Evolutionary conservation across 2,797 vertebrate species (phyloP).

Genomic region (Rhinogobio ventralis): DNA sequence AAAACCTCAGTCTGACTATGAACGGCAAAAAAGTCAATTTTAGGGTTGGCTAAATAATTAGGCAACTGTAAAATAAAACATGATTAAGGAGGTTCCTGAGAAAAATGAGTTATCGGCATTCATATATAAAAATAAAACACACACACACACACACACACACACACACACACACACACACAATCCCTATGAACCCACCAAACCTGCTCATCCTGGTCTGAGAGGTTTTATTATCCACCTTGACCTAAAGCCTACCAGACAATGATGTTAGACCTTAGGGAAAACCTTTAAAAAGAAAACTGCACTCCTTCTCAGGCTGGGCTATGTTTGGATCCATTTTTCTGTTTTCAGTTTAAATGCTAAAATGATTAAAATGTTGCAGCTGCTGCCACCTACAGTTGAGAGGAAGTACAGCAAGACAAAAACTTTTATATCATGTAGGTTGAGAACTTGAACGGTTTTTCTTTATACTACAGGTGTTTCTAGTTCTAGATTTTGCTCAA

Average conservation of each 20-base stretch:
- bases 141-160: neutral
- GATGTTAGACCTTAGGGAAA: neutral
- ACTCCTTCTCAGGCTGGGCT: constrained; percentile 17
- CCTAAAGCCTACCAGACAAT: neutral
- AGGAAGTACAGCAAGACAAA: constrained; percentile 58
- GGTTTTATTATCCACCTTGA: neutral
- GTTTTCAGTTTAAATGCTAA: constrained; percentile 15
- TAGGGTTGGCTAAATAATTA: constrained; percentile 47
- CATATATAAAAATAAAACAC: neutral
- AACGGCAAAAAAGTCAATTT: constrained; percentile 24
- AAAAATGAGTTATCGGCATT: neutral
- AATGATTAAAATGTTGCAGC: constrained; percentile 80
- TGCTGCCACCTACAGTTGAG: constrained; percentile 90
- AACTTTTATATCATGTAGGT: constrained; percentile 58
- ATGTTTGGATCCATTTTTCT: constrained; percentile 5
- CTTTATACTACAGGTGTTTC: neutral
- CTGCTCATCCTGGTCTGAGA: neutral
- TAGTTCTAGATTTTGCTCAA: neutral
- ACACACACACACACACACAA: neutral
- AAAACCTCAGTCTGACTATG: neutral
- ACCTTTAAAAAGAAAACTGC: constrained; percentile 6
- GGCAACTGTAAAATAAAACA: constrained; percentile 47
- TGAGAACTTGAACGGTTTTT: neutral
- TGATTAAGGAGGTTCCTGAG: neutral
- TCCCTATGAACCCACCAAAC: constrained; percentile 1